phyloP scores from a whole-genome alignment of 2,113 vertebrate genomes.

The Stomatorhinus ivindoensis region DNA sequence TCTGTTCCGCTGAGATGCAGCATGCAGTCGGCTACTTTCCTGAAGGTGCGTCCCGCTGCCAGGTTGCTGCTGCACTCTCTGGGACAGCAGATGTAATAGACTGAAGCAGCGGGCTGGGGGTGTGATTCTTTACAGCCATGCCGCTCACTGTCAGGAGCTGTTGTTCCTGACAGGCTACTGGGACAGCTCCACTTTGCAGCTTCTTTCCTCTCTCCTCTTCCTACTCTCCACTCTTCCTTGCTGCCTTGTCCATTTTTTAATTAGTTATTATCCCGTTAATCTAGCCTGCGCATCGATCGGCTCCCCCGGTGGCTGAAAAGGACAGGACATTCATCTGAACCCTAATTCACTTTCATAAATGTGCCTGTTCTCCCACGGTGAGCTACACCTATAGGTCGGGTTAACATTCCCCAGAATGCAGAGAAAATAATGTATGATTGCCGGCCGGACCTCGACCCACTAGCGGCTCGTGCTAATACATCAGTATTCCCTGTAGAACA shows the following conservation, averaged over 20 bases:
- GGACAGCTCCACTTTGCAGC: not conserved
- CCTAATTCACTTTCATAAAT: not conserved
- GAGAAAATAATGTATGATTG: not conserved
- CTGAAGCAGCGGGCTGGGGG: constrained; percentile 47
- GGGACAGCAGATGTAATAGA: constrained; percentile 45
- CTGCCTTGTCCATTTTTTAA: not conserved
- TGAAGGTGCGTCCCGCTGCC: constrained; percentile 39
- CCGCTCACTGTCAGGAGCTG: constrained; percentile 22
- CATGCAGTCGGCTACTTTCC: constrained; percentile 42
- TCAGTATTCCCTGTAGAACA: not conserved
- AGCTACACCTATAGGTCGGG: not conserved
- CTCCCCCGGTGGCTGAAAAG: not conserved
- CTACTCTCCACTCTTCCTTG: not conserved
- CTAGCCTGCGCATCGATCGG: not conserved
- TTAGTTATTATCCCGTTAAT: not conserved
- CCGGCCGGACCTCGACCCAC: not conserved
- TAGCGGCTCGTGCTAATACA: not conserved
- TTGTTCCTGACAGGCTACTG: constrained; percentile 40
- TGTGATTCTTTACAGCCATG: constrained; percentile 31
- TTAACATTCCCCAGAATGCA: not conserved
- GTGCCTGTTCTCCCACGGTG: not conserved
- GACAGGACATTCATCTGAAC: not conserved
- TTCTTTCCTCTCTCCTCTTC: not conserved
- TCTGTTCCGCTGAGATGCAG: constrained; percentile 37
- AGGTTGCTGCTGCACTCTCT: constrained; percentile 46